Percentiles rank a stretch among this genome's conserved stretches.
These are phyloP conservation scores for Diglossa cyanea DNA, from an alignment of 2,797 vertebrate genomes.

Conservation along the genomic window DNA sequence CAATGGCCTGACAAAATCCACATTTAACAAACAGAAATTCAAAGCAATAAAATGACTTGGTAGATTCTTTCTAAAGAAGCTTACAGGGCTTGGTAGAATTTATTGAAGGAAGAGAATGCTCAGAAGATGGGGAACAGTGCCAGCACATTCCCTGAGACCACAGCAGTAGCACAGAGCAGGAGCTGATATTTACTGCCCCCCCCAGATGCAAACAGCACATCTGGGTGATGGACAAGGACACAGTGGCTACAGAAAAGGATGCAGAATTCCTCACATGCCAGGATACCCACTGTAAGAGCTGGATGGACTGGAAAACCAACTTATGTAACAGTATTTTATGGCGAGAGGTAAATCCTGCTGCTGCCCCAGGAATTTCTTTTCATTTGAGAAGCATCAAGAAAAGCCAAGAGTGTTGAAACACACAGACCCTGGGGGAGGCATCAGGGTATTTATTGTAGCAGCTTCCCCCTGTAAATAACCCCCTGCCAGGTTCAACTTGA, in stretches of 20 bases:
- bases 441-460: background rate
- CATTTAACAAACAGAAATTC: background rate
- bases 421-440: background rate
- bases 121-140: background rate
- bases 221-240: background rate
- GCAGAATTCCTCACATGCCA: background rate
- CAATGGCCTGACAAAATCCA: background rate
- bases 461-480: background rate
- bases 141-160: background rate
- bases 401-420: background rate
- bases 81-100: background rate
- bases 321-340: background rate
- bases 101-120: background rate
- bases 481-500: background rate
- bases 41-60: background rate
- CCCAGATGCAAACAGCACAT: background rate
- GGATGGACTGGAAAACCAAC: background rate
- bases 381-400: background rate
- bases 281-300: rapidly evolving
- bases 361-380: background rate
- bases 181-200: rapidly evolving
- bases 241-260: rapidly evolving
- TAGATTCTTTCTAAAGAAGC: background rate
- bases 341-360: background rate
- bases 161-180: background rate